Evolutionary conservation across 2,888 invertebrate species (phyloP), one percentile per base, ranked within the genome.

Genomic region (Platypus cylindrus): DNA sequence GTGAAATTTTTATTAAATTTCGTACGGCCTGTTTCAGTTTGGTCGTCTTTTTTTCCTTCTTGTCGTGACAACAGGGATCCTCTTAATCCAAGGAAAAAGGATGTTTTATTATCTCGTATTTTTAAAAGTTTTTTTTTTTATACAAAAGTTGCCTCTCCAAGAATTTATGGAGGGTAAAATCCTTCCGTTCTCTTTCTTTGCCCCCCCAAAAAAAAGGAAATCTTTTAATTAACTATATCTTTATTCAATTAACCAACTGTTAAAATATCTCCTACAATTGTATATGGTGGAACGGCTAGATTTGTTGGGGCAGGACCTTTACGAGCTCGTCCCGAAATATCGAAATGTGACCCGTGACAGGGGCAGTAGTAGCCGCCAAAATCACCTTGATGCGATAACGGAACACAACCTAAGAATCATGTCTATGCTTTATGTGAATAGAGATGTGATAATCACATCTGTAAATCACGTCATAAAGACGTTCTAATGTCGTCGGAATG

Each of bases 331-430:
- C 83, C 85, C 2, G 80, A 65, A 15, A 70, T 75, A 53, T 85
- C 85, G 53, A 75, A 86, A 56, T 85, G 84, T 36, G 82, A 81
- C 2, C 85, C 85, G 51, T 86, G 85, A 54, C 85, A 86, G 0
- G 86, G 84, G 49, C 85, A 86, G 55, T 78, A 86, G 64, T 73
- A 85, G 3, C 84, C 85, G 16, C 49, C 51, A 52, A 61, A 80
- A 36, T 80, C 77, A 3, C 77, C 77, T 3, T 68, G 56, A 44
- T 71, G 71, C 1, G 81, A 69, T 33, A 89, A 73, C 2, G 87
- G 87, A 20, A 89, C 77, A 61, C 89, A 89, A 12, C 87, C 43
- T 43, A 12, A 13, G 17, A 18, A 11, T 24, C 4, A 20, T 9
- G 20, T 20, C 5, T 7, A 20, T 7, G 20, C 9, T 20, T 7